A percentile compares a stretch with the other conserved stretches of the same genome.
phyloP scores from a whole-genome alignment of 2,888 invertebrate species.

The Microplitis deprimator region DNA sequence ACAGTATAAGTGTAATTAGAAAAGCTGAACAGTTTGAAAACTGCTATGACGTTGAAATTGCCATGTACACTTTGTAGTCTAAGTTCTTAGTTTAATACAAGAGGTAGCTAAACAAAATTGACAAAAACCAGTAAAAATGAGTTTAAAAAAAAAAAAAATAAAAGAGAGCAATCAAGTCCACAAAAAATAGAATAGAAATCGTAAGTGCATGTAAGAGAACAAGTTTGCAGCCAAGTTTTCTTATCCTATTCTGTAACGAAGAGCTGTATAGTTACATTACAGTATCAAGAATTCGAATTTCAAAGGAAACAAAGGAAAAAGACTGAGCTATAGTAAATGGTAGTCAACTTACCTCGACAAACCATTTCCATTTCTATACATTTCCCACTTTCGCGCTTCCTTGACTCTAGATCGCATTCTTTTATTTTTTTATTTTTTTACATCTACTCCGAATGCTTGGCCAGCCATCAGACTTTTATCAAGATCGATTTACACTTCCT shows the following conservation, averaged over 20 bases:
- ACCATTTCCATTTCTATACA: conserved; percentile 41
- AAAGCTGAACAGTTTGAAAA: background rate
- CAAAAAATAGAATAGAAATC: conserved; percentile 13
- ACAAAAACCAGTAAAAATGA: conserved; percentile 3
- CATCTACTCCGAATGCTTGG: conserved; percentile 19
- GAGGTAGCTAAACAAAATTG: background rate
- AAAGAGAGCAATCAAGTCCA: conserved; percentile 3
- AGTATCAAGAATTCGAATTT: conserved; percentile 32
- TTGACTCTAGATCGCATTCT: conserved; percentile 34
- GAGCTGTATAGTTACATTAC: conserved; percentile 32
- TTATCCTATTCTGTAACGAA: conserved; percentile 27
- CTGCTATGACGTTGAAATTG: background rate
- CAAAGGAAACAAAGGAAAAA: conserved; percentile 32
- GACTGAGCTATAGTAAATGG: conserved; percentile 16
- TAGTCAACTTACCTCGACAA: conserved; percentile 35
- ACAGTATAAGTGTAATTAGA: background rate
- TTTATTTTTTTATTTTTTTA: conserved; percentile 21
- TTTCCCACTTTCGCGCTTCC: conserved; percentile 45
- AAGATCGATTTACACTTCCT: conserved; percentile 37
- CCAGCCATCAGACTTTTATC: conserved; percentile 38
- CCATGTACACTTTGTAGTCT: background rate
- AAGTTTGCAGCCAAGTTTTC: conserved; percentile 31
- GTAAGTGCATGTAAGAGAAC: conserved; percentile 37
- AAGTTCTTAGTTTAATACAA: background rate
- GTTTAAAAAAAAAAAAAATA: conserved; percentile 14